Percentiles rank a stretch among this genome's conserved stretches.
These are phyloP conservation scores for Tinamus guttatus DNA, from an alignment of 2,113 vertebrate species.

Conservation along the genomic window DNA sequence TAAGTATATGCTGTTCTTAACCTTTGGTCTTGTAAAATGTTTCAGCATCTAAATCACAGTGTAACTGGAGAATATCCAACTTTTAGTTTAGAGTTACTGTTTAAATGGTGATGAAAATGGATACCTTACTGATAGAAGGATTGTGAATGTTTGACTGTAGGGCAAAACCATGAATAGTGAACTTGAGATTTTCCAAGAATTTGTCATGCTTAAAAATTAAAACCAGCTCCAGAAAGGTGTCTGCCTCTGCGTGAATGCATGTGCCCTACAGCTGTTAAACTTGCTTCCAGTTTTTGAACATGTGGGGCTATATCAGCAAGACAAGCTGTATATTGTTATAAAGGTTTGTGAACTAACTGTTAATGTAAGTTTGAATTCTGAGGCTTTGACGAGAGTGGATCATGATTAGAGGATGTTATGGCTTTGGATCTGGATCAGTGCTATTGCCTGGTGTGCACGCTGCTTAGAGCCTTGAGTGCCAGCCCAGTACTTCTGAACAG, in stretches of 20 bases:
- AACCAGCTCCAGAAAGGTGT: background rate
- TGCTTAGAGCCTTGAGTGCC: background rate
- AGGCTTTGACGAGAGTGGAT: background rate
- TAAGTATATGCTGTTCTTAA: background rate
- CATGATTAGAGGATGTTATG: background rate
- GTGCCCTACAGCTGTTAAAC: background rate
- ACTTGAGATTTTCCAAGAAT: background rate
- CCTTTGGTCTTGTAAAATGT: background rate
- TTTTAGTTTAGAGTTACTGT: background rate
- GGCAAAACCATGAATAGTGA: background rate
- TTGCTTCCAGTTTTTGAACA: background rate
- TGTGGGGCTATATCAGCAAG: background rate
- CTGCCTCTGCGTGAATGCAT: background rate
- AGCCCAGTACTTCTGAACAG: background rate
- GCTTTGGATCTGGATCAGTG: background rate
- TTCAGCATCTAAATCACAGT: background rate
- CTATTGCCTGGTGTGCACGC: background rate
- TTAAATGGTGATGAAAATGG: background rate
- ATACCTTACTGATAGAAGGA: background rate
- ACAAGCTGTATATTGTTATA: background rate
- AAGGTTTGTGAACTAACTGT: background rate
- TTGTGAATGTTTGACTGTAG: background rate
- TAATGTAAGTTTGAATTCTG: background rate
- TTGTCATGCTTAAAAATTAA: background rate
- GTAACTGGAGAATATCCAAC: background rate